phyloP scores from a whole-genome alignment of 92 coral and sea anemone species.

The Paragorgia papillata region DNA sequence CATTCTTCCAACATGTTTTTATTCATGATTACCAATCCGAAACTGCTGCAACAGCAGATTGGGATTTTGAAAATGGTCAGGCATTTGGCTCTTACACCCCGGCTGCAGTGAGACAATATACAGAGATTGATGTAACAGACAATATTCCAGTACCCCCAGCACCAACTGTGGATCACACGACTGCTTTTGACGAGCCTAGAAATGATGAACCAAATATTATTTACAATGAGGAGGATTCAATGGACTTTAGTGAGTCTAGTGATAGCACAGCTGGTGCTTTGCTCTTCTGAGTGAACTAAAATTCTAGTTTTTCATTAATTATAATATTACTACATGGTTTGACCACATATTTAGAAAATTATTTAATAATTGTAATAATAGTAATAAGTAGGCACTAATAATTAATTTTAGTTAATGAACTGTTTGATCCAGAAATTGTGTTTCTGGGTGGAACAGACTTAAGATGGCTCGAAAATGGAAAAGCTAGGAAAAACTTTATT shows the following conservation, averaged over 20 bases:
- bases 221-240: constrained; percentile 81
- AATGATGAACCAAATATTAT: constrained; percentile 52
- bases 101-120: constrained; percentile 15
- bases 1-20: constrained; percentile 42
- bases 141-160: neutral
- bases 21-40: constrained; percentile 45
- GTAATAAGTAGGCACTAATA: neutral
- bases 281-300: constrained; percentile 61
- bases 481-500: too few species aligned
- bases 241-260: constrained; percentile 77
- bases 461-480: too few species aligned
- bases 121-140: neutral
- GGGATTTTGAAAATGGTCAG: constrained; percentile 37
- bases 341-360: neutral
- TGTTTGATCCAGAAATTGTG: too few species aligned
- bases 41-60: constrained; percentile 20
- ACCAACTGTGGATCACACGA: neutral
- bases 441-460: too few species aligned
- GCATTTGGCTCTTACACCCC: constrained; percentile 39
- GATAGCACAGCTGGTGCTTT: constrained; percentile 77
- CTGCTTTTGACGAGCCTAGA: neutral
- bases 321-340: neutral
- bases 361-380: neutral
- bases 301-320: neutral
- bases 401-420: too few species aligned